Evolutionary conservation across 1,140 invertebrate species (phyloP).

Genomic region (Hydropsyche tenuis): DNA sequence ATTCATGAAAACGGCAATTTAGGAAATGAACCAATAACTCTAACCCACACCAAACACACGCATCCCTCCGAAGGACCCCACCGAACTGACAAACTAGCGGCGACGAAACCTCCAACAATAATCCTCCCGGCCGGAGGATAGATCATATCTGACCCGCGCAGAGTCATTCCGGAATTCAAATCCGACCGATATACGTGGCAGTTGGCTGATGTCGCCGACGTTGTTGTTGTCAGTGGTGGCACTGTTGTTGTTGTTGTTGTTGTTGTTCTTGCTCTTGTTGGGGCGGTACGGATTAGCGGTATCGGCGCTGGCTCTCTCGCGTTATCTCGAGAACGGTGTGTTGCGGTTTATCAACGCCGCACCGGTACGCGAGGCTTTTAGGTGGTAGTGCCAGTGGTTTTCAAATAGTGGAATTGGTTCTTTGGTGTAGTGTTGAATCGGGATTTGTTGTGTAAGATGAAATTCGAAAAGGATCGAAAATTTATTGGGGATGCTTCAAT

Average conservation of each 20-base stretch:
- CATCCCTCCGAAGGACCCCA: background rate
- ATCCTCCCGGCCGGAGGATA: background rate
- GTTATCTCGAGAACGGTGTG: background rate
- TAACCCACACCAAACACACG: background rate
- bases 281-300: background rate
- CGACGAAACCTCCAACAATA: background rate
- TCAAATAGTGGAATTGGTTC: too few species aligned
- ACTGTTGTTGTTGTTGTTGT: slow-evolving; percentile 17
- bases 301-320: background rate
- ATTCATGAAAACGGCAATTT: slow-evolving; percentile 25
- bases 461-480: too few species aligned
- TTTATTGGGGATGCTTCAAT: too few species aligned
- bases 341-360: slow-evolving; percentile 14
- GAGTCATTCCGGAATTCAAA: too few species aligned
- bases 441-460: too few species aligned
- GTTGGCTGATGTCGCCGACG: too few species aligned
- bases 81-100: background rate
- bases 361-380: too few species aligned
- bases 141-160: background rate
- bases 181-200: too few species aligned
- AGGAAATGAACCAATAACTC: slow-evolving; percentile 21
- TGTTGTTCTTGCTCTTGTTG: background rate
- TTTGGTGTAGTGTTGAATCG: too few species aligned
- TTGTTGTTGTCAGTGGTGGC: background rate
- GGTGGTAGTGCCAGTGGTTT: too few species aligned